These are phyloP conservation scores for Rachycentron canadum DNA, from an alignment of 2,797 vertebrate genomes.

Conservation along the genomic window DNA sequence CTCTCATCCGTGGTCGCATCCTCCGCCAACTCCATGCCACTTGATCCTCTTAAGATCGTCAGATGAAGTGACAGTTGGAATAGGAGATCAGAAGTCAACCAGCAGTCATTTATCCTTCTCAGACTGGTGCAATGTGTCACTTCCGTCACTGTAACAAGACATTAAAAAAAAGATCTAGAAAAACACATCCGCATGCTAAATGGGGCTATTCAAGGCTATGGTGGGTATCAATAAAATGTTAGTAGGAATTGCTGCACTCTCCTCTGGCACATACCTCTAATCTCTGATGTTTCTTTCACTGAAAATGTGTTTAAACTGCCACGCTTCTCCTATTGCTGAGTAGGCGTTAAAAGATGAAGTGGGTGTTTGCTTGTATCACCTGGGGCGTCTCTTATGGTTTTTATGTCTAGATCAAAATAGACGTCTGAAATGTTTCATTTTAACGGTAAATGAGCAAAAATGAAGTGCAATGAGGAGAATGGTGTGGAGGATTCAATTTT, in stretches of 20 bases:
- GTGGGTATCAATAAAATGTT: conserved; percentile 54
- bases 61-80: conserved; percentile 63
- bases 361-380: conserved; percentile 69
- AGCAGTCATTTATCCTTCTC: conserved; percentile 58
- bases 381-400: conserved; percentile 58
- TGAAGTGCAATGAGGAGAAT: conserved; percentile 56
- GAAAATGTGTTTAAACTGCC: conserved; percentile 63
- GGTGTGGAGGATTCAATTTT: conserved; percentile 56
- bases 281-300: conserved; percentile 57
- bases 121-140: conserved; percentile 43
- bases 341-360: conserved; percentile 57
- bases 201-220: conserved; percentile 37
- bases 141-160: conserved; percentile 46
- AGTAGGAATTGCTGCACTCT: conserved; percentile 57
- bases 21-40: conserved; percentile 39
- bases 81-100: conserved; percentile 63
- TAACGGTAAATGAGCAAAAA: conserved; percentile 61
- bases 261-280: conserved; percentile 49
- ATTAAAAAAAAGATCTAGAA: not conserved
- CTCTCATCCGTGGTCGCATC: conserved; percentile 49
- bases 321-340: conserved; percentile 46
- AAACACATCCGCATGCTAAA: conserved; percentile 6
- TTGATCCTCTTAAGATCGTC: conserved; percentile 61
- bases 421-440: conserved; percentile 54
- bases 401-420: conserved; percentile 67